Evolutionary conservation across 2,888 invertebrate genomes (phyloP), one percentile per base, ranked within the genome.

Genomic region (Euzetes globulus): DNA sequence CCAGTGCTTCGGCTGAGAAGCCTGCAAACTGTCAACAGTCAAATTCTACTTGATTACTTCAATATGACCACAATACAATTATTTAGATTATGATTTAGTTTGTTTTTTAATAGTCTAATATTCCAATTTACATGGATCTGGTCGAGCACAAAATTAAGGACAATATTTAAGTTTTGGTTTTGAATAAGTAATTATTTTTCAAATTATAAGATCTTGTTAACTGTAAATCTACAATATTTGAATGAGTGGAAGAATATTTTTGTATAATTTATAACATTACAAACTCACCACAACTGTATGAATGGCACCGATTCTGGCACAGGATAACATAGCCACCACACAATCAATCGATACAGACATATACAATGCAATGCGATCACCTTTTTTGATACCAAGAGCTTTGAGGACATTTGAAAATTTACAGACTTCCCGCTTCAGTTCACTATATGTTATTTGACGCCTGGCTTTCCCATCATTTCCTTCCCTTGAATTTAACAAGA

Each of bases 321-420:
- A 98, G 5, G 96, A 97, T 78, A 99, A 85, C 91, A 99, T 92
- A 63, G 92, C 90, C 63, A 97, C 88, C 0, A 93, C 89, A 33
- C 95, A 86, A 84, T 99, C 97, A 78, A 94, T 83, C 73, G 98
- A 90, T 97, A 98, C 98, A n/a, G 99, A 98, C 94, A 99, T 95
- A 83, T 99, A 99, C 79, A 99, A 89, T 60, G 94, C 91, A 7
- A 99, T 94, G 37, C 94, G 87, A 83, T 98, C 97, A 0, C 97
- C 98, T 82, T 92, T 84, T 77, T 83, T 81, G 15, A 87, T 81
- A 47, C 86, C 86, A 81, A 90, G 88, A 60, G 88, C 88, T 80
- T 92, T 91, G 37, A 97, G 86, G 0, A 91, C 93, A 83, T 97
- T 97, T 63, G 92, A 89, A 82, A 94, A 94, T 79, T 90, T 89